Evolutionary conservation across 2,797 vertebrate genomes (phyloP).

Genomic region (Pseudochirops corinnae): DNA sequence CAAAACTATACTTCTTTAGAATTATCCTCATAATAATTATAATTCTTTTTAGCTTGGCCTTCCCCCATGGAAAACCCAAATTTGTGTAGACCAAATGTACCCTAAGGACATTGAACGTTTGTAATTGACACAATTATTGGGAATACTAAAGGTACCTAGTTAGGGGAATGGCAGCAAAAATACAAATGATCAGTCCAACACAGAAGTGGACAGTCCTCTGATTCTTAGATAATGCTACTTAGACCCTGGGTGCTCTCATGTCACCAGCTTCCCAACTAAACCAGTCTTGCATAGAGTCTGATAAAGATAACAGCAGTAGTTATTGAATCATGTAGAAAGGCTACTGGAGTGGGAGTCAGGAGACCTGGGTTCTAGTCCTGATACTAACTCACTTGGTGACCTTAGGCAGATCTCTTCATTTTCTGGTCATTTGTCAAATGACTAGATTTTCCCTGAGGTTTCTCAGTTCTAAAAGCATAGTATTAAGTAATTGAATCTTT

Average conservation of each 20-base stretch:
- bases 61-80: neutral
- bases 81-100: neutral
- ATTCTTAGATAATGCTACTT: neutral
- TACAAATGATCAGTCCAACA: neutral
- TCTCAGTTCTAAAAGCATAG: neutral
- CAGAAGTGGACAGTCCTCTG: neutral
- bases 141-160: neutral
- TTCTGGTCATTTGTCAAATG: neutral
- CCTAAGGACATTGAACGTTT: neutral
- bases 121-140: neutral
- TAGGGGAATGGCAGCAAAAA: neutral
- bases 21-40: neutral
- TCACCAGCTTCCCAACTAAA: no score
- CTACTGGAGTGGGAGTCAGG: neutral
- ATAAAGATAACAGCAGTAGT: neutral
- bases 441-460: neutral
- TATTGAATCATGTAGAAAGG: neutral
- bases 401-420: neutral
- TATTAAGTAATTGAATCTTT: neutral
- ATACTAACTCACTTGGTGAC: neutral
- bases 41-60: neutral
- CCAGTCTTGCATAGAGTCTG: neutral
- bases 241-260: neutral
- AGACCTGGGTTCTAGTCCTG: neutral
- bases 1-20: neutral